Base-by-base conservation (phyloP, 1,140 invertebrate species). In the Ganaspis sp. region DNA sequence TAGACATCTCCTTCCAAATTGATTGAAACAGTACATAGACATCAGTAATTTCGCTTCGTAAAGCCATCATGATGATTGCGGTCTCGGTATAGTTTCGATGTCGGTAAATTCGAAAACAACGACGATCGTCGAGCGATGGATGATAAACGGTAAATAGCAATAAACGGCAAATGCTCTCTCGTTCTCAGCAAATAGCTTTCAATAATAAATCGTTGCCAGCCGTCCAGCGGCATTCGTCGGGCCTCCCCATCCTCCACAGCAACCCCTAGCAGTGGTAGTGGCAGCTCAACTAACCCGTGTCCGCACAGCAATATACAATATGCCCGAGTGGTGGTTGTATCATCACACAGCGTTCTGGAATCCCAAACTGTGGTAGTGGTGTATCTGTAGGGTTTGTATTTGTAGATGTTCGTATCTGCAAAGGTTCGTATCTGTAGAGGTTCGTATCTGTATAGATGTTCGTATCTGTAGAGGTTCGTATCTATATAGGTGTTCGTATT, bases 141-240 rank as follows among this genome's bases (percentile, higher is more conserved):
- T 82, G 81, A 84, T 81, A 82, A 84, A 82, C 81, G 81, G 77
- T 84, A 84, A 84, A 84, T 84, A 81, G 83, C 79, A 82, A 84
- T 84, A 82, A 84, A 84, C 81, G 81, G 81, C 83, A 81, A 82
- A 82, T 79, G 81, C 80, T 83, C 80, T 82, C 80, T 80, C 82
- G 82, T 84, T 84, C 82, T 84, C 82, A 78, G 82, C 80, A 84
- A 84, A 84, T 84, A 82, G 82, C 80, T 83, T 83, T 83, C 78
- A 81, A 83, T 83, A 83, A 83, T 83, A 83, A 81, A 83, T 83
- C 82, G 82, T 81, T 81, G 82, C 80, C 80, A 83, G 79, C 74
- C 80, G 80, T 80, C 82, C 79, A 77, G 74, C 72, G 74, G 78
- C 78, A 82, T 80, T 81, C 80, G 82, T 82, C 76, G 77, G 75